phyloP scores from a whole-genome alignment of 2,888 invertebrate genomes.

The Helobdella robusta region DNA sequence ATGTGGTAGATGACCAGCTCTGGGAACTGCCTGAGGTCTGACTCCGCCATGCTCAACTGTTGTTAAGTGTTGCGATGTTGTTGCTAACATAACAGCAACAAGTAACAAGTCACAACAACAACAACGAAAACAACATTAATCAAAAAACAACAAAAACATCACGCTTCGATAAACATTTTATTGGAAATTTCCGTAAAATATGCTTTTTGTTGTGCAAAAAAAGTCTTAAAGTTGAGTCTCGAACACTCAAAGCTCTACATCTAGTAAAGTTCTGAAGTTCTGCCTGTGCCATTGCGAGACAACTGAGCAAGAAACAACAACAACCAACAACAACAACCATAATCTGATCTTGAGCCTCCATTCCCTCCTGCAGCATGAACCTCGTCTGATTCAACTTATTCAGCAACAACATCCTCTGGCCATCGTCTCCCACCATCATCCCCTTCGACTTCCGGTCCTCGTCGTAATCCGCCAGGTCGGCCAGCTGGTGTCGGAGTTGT shows the following conservation, averaged over 20 bases:
- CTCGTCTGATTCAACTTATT: constrained; percentile 17
- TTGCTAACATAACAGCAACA: too few species aligned
- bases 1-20: constrained; percentile 19
- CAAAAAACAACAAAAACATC: too few species aligned
- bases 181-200: too few species aligned
- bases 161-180: too few species aligned
- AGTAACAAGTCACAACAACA: too few species aligned
- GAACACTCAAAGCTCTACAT: too few species aligned
- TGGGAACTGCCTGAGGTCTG: constrained; percentile 23
- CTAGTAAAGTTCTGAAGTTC: too few species aligned
- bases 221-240: too few species aligned
- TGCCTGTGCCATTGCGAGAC: too few species aligned
- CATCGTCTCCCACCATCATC: neutral
- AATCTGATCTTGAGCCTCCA: constrained; percentile 15
- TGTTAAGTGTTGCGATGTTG: neutral
- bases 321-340: constrained; percentile 4
- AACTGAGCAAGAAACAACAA: too few species aligned
- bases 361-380: constrained; percentile 8
- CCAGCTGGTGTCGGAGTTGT: constrained; percentile 18
- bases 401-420: neutral
- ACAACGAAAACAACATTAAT: too few species aligned
- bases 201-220: too few species aligned
- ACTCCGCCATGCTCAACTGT: constrained; percentile 20
- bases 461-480: constrained; percentile 19
- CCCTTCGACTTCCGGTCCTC: constrained; percentile 13